Evolutionary conservation across 2,888 invertebrate genomes (phyloP).

Genomic region (Holacanthella duospinosa): DNA sequence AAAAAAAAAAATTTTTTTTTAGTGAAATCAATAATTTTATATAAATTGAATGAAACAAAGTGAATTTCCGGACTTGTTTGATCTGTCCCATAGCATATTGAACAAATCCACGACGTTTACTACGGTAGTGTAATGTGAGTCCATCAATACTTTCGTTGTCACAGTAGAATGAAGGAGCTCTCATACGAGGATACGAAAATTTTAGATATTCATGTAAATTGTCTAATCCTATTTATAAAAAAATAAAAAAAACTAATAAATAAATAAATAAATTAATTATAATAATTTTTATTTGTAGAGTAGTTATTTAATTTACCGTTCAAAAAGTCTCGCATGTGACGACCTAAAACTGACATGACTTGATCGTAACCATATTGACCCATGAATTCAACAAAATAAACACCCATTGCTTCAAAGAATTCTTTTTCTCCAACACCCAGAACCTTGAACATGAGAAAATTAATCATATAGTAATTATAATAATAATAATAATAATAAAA

Average conservation of each 20-base stretch:
- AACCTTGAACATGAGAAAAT: conserved; percentile 52
- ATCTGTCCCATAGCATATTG: conserved; percentile 97
- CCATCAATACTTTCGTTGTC: conserved; percentile 90
- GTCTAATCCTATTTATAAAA: conserved; percentile 53
- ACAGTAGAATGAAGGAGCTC: conserved; percentile 92
- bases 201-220: conserved; percentile 95
- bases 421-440: conserved; percentile 75
- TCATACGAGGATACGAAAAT: conserved; percentile 80
- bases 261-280: too few species aligned
- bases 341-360: conserved; percentile 75
- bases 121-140: conserved; percentile 82
- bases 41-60: too few species aligned
- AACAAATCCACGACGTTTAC: conserved; percentile 83
- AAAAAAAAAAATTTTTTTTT: background rate
- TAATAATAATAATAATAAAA: background rate
- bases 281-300: too few species aligned
- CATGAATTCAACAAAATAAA: conserved; percentile 84
- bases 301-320: too few species aligned
- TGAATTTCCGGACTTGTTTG: conserved; percentile 52
- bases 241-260: background rate
- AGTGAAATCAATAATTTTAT: too few species aligned
- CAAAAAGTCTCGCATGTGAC: conserved; percentile 89
- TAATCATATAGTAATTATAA: background rate
- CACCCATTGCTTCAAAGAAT: conserved; percentile 89
- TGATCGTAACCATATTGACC: conserved; percentile 91